phyloP scores from a whole-genome alignment of 2,888 invertebrate species.

The Anthoptus insignis region DNA sequence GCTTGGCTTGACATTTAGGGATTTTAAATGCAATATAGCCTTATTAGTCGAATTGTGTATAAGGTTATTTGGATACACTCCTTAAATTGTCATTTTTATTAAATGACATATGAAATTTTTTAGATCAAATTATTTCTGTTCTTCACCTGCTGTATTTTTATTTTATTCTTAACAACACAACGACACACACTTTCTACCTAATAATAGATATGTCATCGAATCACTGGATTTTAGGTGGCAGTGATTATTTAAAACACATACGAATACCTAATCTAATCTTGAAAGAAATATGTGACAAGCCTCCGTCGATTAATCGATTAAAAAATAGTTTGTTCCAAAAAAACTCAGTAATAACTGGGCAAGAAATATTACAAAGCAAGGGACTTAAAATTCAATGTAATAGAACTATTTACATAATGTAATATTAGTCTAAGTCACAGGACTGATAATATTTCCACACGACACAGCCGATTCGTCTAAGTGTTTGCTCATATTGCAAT shows the following conservation, averaged over 20 bases:
- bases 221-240: conserved; percentile 82
- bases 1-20: too few relatives aligned
- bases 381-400: conserved; percentile 47
- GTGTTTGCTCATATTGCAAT: conserved; percentile 73
- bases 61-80: too few relatives aligned
- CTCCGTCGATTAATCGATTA: conserved; percentile 8
- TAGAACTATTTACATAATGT: conserved; percentile 72
- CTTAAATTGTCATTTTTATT: too few relatives aligned
- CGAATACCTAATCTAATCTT: conserved; percentile 23
- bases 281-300: conserved; percentile 26
- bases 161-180: too few relatives aligned
- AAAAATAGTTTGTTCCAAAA: conserved; percentile 23
- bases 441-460: conserved; percentile 78
- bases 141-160: too few relatives aligned
- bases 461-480: conserved; percentile 86
- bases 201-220: conserved; percentile 84
- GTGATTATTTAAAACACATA: conserved; percentile 55
- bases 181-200: conserved; percentile 80
- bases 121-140: too few relatives aligned
- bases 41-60: too few relatives aligned
- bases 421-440: conserved; percentile 67
- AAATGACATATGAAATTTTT: too few relatives aligned
- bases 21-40: too few relatives aligned
- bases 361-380: conserved; percentile 52
- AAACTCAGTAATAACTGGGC: conserved; percentile 51